Evolutionary conservation across 2,113 vertebrate species (phyloP), one percentile per base, ranked within the genome.

Genomic region (Oncorhynchus nerka): DNA sequence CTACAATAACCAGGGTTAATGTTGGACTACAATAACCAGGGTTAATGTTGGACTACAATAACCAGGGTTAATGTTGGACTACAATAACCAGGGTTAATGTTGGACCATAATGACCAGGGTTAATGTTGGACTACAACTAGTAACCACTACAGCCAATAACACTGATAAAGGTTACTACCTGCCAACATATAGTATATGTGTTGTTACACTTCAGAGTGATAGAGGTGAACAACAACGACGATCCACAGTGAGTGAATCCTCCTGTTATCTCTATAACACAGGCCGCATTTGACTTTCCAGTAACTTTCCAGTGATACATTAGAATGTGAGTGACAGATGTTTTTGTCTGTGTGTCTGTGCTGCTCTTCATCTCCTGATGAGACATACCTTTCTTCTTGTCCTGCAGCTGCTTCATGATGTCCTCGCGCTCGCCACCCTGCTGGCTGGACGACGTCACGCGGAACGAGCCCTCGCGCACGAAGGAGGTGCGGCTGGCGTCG

Each of bases 391-490:
- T 94, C 90, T 95, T 96, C 75, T 95, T 95, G 12, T 97, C 95
- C 7, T 91, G 86, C 5, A 91, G 84, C 77, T 93, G 93, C 1
- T 94, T 94, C 79, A 91, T 90, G 0, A 85, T 75, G 0, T 95
- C 94, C 3, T 95, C 94, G 0, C 91, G 88, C 49, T 94, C 92
- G 87, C 87, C 74, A 59, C 87, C 82, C 12, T 92, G 93, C 77
- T 94, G 92, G 32, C 87, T 84, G 71, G 90, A 88, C 1, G 94
- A 90, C 0, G 95, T 93, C n/a, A 94, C 80, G 1, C 96, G 94
- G 92, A 97, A 97, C 67, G 96, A 97, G n/a, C 96, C 96, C 81
- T 97, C 96, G 0, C 96, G 94, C 6, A 96, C 94, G 1, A 97
- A 97, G 1, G 96, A 97, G 64, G 96, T 97, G 81, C 96, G 94